Conservation (phyloP, 2,888 invertebrate genomes). For the Drosophila sordidula region DNA sequence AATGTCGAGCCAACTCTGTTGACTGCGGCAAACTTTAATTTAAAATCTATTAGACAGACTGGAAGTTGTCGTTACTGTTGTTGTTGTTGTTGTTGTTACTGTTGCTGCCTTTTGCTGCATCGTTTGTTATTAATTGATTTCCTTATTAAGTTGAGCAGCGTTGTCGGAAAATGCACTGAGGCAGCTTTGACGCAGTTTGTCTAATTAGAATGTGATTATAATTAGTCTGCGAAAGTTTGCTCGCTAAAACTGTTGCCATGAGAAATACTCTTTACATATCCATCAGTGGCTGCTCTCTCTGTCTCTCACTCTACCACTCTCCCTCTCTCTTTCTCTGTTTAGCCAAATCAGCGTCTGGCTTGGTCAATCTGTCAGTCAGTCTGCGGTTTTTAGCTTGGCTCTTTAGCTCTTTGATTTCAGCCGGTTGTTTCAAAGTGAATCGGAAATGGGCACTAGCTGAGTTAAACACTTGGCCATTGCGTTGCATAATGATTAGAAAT, state of each 20-base stretch:
- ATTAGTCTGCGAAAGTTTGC: conserved; percentile 63
- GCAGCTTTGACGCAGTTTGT: conserved; percentile 65
- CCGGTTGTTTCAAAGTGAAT: conserved; percentile 42
- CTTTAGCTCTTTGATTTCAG: conserved; percentile 47
- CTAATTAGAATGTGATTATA: conserved; percentile 78
- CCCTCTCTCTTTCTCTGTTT: neutral
- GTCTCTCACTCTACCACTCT: neutral
- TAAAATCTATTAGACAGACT: conserved; percentile 73
- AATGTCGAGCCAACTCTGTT: conserved; percentile 62
- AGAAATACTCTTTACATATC: conserved; percentile 23
- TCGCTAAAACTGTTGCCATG: conserved; percentile 13
- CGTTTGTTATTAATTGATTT: conserved; percentile 78
- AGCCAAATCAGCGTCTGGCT: conserved; percentile 17
- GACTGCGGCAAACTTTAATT: conserved; percentile 74
- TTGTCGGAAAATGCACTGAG: conserved; percentile 25
- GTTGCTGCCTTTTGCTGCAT: conserved; percentile 49
- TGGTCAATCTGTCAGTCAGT: conserved; percentile 34
- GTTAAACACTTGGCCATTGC: conserved; percentile 49
- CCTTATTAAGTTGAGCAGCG: conserved; percentile 69
- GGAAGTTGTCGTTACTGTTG: conserved; percentile 38
- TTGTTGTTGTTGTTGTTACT: neutral
- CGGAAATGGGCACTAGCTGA: conserved; percentile 42
- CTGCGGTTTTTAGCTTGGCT: conserved; percentile 27
- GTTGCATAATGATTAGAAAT: conserved; percentile 59
- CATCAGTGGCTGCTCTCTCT: conserved; percentile 1